Conservation (phyloP, 2,888 invertebrate species). For the Ochropleura leucogaster region DNA sequence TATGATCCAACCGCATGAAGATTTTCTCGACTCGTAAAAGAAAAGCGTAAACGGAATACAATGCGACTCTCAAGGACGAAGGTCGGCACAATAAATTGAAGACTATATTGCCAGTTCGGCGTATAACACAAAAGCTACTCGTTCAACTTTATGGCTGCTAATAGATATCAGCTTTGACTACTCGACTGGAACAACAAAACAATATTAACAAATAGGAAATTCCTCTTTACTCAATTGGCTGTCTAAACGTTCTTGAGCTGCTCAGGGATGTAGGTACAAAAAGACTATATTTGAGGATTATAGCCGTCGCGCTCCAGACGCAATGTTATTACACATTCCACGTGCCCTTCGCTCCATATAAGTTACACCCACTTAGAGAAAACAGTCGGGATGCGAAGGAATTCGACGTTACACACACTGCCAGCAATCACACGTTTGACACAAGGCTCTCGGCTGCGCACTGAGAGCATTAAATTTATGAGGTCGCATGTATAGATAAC, state of each 20-base stretch:
- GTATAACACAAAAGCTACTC: slow-evolving; percentile 35
- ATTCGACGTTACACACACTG: slow-evolving; percentile 57
- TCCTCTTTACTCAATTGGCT: slow-evolving; percentile 34
- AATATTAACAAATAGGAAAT: slow-evolving; percentile 50
- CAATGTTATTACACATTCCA: slow-evolving; percentile 74
- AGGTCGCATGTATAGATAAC: slow-evolving; percentile 23
- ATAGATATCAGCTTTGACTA: slow-evolving; percentile 48
- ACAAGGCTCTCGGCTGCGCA: slow-evolving; percentile 36
- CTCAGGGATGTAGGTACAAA: slow-evolving; percentile 35
- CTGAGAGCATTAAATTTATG: slow-evolving; percentile 49
- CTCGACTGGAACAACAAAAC: slow-evolving; percentile 38
- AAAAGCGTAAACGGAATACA: slow-evolving; percentile 35
- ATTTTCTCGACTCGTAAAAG: slow-evolving; percentile 36
- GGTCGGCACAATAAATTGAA: slow-evolving; percentile 44
- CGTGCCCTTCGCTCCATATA: slow-evolving; percentile 64
- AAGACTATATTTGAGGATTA: slow-evolving; percentile 48
- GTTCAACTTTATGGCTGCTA: slow-evolving; percentile 40
- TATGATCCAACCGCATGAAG: slow-evolving; percentile 13
- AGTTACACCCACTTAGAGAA: slow-evolving; percentile 71
- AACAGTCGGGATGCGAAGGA: slow-evolving; percentile 70
- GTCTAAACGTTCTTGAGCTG: slow-evolving; percentile 32
- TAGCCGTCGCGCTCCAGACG: slow-evolving; percentile 45
- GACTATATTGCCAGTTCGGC: slow-evolving; percentile 33
- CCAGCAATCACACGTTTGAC: slow-evolving; percentile 49
- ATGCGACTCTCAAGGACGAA: slow-evolving; percentile 34